Conservation (phyloP, 2,888 invertebrate species). For the Ormyrus pomaceus region DNA sequence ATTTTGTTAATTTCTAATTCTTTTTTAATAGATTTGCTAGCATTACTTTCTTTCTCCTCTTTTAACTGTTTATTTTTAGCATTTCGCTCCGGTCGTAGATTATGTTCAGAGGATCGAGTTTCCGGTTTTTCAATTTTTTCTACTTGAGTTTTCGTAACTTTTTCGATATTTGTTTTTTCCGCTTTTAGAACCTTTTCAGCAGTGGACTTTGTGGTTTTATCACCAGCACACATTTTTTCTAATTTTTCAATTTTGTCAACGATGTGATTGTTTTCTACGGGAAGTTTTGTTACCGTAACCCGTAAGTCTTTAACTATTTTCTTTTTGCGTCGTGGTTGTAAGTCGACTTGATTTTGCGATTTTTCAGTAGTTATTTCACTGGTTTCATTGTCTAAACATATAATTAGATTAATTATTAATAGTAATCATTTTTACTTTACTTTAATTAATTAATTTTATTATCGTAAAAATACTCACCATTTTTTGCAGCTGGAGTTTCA, state of each 20-base stretch:
- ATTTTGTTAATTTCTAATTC: conserved; percentile 53
- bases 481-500: conserved; percentile 46
- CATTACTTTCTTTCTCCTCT: conserved; percentile 45
- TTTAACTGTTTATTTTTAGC: conserved; percentile 45
- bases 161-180: conserved; percentile 59
- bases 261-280: conserved; percentile 59
- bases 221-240: conserved; percentile 66
- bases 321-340: conserved; percentile 71
- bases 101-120: conserved; percentile 34
- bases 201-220: conserved; percentile 72
- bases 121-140: conserved; percentile 55
- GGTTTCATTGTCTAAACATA: conserved; percentile 55
- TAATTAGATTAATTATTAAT: neutral
- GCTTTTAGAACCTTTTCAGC: conserved; percentile 63
- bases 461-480: conserved; percentile 40
- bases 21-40: conserved; percentile 54
- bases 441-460: conserved; percentile 9
- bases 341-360: conserved; percentile 64
- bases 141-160: neutral
- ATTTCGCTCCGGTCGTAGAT: conserved; percentile 35
- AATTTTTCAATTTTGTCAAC: conserved; percentile 76
- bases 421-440: neutral
- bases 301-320: conserved; percentile 73
- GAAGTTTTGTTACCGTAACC: conserved; percentile 72
- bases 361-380: conserved; percentile 63